Evolutionary conservation across 2,113 vertebrate species (phyloP).

Genomic region (Strix uralensis): DNA sequence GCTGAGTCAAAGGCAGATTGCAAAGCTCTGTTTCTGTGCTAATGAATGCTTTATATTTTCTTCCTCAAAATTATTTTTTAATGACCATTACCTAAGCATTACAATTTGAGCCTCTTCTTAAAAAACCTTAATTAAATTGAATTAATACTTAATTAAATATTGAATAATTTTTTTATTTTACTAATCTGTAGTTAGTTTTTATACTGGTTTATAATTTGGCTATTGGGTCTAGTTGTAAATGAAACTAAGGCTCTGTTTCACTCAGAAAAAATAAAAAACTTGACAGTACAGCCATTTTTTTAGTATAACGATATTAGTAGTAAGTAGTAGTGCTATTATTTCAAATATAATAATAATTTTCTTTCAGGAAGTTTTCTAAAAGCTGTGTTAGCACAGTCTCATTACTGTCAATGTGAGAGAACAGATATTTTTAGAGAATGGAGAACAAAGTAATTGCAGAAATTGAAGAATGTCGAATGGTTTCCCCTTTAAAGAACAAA

Average conservation of each 20-base stretch:
- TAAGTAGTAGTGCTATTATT: neutral
- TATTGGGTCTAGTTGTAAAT: neutral
- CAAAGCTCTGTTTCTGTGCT: neutral
- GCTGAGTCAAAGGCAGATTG: neutral
- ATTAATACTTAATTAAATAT: neutral
- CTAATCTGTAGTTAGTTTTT: neutral
- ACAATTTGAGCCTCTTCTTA: neutral
- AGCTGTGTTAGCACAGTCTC: neutral
- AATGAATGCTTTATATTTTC: neutral
- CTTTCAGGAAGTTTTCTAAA: neutral
- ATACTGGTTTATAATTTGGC: neutral
- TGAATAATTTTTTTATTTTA: neutral
- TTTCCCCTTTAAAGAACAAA: neutral
- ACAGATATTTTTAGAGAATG: neutral
- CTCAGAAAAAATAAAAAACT: neutral
- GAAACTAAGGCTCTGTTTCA: neutral
- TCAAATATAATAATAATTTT: neutral
- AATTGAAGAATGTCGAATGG: neutral
- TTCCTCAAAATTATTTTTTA: neutral
- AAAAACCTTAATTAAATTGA: neutral
- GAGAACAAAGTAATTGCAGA: neutral
- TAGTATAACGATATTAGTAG: neutral
- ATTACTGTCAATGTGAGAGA: neutral
- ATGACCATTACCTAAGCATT: neutral
- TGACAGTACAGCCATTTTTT: neutral